phyloP scores from a whole-genome alignment of 1,140 invertebrate genomes.

The Saccostrea cuccullata region DNA sequence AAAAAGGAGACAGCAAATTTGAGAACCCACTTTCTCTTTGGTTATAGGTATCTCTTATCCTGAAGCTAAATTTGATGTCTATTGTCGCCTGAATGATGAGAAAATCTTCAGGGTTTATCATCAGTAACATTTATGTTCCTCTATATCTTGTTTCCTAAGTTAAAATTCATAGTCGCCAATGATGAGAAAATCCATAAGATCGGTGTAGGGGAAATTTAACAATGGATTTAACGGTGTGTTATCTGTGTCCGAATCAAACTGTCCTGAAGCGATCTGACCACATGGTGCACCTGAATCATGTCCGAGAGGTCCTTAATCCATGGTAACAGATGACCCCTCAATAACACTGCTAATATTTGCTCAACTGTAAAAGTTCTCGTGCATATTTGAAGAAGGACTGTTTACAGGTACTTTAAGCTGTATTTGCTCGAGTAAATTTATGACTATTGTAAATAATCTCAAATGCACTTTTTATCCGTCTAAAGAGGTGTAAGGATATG shows the following conservation, averaged over 20 bases:
- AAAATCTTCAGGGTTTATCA: too few relatives aligned
- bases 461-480: neutral
- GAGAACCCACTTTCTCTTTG: too few relatives aligned
- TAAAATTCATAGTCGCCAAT: neutral
- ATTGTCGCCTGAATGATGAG: too few relatives aligned
- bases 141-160: neutral
- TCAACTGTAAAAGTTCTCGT: conserved; percentile 7
- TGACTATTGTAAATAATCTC: neutral
- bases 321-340: neutral
- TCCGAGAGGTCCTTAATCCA: neutral
- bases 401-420: neutral
- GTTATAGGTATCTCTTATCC: too few relatives aligned
- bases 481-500: neutral
- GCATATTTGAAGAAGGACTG: neutral
- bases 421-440: conserved; percentile 25
- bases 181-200: neutral
- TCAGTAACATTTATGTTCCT: neutral
- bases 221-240: neutral
- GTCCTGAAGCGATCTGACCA: neutral
- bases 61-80: too few relatives aligned
- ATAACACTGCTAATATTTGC: conserved; percentile 17
- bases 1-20: too few relatives aligned
- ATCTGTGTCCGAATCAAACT: neutral
- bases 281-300: conserved; percentile 16
- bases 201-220: neutral